These are phyloP conservation scores for Carterocephalus palaemon DNA, from an alignment of 2,888 invertebrate species.

Conservation along the genomic window DNA sequence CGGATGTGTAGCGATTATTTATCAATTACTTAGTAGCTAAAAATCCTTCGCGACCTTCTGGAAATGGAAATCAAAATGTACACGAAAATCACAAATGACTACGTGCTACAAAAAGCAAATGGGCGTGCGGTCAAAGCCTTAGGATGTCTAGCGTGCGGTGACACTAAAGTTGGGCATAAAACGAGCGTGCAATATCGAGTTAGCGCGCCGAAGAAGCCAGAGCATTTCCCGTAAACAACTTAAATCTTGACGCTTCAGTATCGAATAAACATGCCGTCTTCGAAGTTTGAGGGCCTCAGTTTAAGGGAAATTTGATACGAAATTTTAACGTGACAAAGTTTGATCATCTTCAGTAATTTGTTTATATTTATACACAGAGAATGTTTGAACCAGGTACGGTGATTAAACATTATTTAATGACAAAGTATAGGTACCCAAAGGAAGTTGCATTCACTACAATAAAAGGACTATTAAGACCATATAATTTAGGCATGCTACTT, in stretches of 20 bases:
- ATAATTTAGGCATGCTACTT: no score
- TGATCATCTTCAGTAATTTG: constrained; percentile 8
- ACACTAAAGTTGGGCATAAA: constrained; percentile 67
- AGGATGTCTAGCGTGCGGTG: constrained; percentile 47
- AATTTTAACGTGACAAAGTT: constrained; percentile 17
- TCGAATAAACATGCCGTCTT: constrained; percentile 29
- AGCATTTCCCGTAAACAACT: constrained; percentile 71
- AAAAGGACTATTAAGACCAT: no score
- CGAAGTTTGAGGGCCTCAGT: constrained; percentile 20
- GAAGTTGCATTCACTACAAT: no score
- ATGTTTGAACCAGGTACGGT: no score
- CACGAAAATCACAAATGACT: no score
- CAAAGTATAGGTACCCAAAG: no score
- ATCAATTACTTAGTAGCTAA: no score
- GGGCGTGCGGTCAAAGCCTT: constrained; percentile 29
- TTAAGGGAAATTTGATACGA: constrained; percentile 16
- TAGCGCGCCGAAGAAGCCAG: constrained; percentile 62
- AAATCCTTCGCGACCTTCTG: no score
- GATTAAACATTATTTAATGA: no score
- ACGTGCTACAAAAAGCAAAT: no score
- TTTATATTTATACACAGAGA: neutral
- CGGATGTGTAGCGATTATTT: no score
- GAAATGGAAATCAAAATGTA: no score
- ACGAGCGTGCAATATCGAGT: constrained; percentile 74
- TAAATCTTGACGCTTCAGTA: constrained; percentile 63